Base-by-base conservation (phyloP, 2,888 invertebrate genomes). In the Heliothis peltigera region DNA sequence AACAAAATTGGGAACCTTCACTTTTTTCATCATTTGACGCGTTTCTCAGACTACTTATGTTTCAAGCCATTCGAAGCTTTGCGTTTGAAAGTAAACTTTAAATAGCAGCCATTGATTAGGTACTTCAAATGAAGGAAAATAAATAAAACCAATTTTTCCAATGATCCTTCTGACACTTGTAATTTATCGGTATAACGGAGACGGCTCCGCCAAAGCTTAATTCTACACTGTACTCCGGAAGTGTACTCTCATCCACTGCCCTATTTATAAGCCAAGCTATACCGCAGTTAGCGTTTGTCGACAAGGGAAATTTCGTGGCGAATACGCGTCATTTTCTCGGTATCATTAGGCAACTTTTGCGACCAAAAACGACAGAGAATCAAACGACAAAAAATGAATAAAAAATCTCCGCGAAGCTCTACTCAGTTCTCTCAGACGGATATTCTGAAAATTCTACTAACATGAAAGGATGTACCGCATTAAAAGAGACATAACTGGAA, bases 181-280 rank as follows among this genome's bases (percentile, higher is more conserved):
- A 17, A 28, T 48, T 32, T 48, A 19, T 12, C 42, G 56, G 35
- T 51, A 64, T 52, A 49, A 61, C 77, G 75, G 81, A 81, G 74
- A 67, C 64, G 63, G 60, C 69, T 53, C 10, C 54, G n/a, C 66
- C 81, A 84, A 87, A 86, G 88, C 87, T 87, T 85, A 85, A 82
- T 82, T 86, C 80, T 77, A 66, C 77, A 74, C 75, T 80, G 72
- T 82, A 83, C 82, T 77, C 87, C 87, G 92, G 92, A 91, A 91
- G 89, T 84, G 86, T 87, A 85, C 87, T 88, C 87, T 85, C 89
- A 84, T 88, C 87, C 79, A 86, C 81, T 89, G 91, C 84, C 89
- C 91, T 91, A 92, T 92, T 92, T 91, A 91, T 90, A 89, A 79
- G 68, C 74, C 76, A 78, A 76, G 73, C 64, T 73, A 64, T 62